Percentiles rank a stretch among this genome's conserved stretches.
Conservation (phyloP, 2,888 invertebrate species). For the Palloptera scutellata region DNA sequence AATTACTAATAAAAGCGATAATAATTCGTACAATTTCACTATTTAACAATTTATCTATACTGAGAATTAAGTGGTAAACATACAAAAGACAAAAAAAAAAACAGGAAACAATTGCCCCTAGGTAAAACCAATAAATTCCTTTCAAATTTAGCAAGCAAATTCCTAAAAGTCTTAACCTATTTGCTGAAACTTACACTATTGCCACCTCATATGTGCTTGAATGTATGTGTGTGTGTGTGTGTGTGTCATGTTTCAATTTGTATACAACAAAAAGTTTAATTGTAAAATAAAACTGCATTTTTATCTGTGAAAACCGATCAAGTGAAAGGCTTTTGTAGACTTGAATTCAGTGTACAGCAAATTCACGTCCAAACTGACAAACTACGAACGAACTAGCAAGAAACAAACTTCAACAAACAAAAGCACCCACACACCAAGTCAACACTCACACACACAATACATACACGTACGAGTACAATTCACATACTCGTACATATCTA, state of each 20-base stretch:
- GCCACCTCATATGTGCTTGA: too few relatives aligned
- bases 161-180: too few relatives aligned
- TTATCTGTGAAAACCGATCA: conserved; percentile 39
- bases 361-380: conserved; percentile 6
- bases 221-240: background rate
- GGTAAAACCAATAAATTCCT: too few relatives aligned
- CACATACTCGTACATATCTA: background rate
- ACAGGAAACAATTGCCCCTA: too few relatives aligned
- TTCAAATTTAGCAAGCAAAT: too few relatives aligned
- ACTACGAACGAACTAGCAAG: conserved; percentile 19
- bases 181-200: too few relatives aligned
- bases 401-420: background rate
- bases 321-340: conserved; percentile 44
- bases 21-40: too few relatives aligned
- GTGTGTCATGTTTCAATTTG: background rate
- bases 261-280: background rate
- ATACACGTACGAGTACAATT: background rate
- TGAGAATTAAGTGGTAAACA: too few relatives aligned
- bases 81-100: too few relatives aligned
- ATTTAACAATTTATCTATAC: too few relatives aligned
- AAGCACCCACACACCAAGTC: conserved; percentile 22
- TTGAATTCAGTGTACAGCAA: background rate
- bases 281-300: conserved; percentile 12
- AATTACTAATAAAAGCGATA: too few relatives aligned
- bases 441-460: background rate